phyloP scores from a whole-genome alignment of 2,113 vertebrate species.

The Sarotherodon lohbergeri region DNA sequence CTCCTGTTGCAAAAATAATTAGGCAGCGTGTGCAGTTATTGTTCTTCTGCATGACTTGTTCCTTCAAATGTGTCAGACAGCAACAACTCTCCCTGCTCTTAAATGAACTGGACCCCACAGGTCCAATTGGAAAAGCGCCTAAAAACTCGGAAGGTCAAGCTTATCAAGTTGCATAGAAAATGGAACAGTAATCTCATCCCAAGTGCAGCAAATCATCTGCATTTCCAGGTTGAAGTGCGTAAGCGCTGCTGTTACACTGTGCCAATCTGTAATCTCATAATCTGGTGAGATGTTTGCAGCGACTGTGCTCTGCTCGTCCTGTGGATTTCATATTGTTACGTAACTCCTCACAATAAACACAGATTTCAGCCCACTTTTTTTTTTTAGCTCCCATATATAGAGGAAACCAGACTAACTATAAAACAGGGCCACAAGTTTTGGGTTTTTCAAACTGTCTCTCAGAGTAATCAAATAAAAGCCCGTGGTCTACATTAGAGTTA shows the following conservation, averaged over 20 bases:
- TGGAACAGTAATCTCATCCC: neutral
- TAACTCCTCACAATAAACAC: slow-evolving; percentile 6
- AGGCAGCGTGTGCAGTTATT: neutral
- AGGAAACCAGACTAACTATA: neutral
- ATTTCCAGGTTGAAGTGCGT: neutral
- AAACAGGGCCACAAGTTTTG: neutral
- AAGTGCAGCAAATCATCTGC: neutral
- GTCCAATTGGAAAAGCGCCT: neutral
- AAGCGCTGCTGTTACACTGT: neutral
- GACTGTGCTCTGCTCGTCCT: slow-evolving; percentile 8
- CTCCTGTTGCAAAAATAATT: neutral
- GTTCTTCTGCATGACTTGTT: neutral
- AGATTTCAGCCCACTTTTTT: neutral
- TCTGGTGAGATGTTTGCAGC: slow-evolving; percentile 9
- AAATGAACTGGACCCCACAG: neutral
- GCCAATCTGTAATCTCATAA: slow-evolving; percentile 37
- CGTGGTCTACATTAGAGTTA: neutral
- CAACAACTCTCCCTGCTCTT: neutral
- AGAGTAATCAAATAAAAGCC: neutral
- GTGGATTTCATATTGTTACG: slow-evolving; percentile 22
- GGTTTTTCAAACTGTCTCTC: neutral
- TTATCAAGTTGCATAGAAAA: neutral
- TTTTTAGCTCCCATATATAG: neutral
- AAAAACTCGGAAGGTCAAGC: neutral
- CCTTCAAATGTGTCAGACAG: neutral